These are phyloP conservation scores for Macrophya alboannulata DNA, from an alignment of 2,888 invertebrate species.

Conservation along the genomic window DNA sequence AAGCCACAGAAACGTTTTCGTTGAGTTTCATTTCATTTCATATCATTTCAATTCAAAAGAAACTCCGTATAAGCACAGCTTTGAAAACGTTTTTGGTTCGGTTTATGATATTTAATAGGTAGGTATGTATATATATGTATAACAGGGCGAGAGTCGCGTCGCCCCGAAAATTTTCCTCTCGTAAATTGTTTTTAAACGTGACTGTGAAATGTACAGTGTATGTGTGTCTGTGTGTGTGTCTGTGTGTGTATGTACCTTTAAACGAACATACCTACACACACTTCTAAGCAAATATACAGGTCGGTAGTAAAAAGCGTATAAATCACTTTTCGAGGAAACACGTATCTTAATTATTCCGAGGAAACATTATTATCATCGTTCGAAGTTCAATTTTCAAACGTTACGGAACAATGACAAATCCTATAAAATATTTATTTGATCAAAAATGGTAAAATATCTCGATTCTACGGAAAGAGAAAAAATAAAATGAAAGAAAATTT, in stretches of 20 bases:
- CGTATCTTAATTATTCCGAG: too few species aligned
- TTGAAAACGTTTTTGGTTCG: neutral
- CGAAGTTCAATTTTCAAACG: neutral
- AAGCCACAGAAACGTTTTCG: slow-evolving; percentile 32
- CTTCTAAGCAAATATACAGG: neutral
- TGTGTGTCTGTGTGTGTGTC: neutral
- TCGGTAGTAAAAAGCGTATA: slow-evolving; percentile 5
- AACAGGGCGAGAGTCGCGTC: neutral
- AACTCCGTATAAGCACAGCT: neutral
- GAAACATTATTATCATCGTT: too few species aligned
- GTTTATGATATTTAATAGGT: slow-evolving; percentile 38
- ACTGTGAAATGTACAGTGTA: neutral
- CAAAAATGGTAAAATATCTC: neutral
- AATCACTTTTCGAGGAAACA: neutral
- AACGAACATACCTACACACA: neutral
- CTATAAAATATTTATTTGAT: neutral
- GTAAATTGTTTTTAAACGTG: slow-evolving; percentile 6
- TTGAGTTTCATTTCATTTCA: slow-evolving; percentile 2
- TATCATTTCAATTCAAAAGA: slow-evolving; percentile 1
- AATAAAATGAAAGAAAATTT: neutral
- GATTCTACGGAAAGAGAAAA: neutral
- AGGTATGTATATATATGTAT: too few species aligned
- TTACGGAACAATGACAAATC: neutral
- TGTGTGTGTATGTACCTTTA: neutral
- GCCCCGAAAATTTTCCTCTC: neutral